Evolutionary conservation across 2,797 vertebrate genomes (phyloP).

Genomic region (Nyctalus aviator): DNA sequence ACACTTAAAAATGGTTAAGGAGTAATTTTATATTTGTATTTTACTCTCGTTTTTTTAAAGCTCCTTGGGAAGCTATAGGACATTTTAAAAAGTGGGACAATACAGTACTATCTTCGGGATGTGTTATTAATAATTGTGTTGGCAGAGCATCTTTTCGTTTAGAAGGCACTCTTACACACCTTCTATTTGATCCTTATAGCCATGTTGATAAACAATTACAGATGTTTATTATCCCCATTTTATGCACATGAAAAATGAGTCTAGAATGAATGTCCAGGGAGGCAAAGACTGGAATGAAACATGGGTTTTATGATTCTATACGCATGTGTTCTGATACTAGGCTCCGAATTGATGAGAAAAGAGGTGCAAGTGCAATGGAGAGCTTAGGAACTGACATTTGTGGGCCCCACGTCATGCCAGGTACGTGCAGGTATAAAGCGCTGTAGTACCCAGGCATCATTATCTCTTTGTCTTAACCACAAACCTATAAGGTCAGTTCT

Average conservation of each 20-base stretch:
- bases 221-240: neutral
- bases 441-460: rapidly evolving
- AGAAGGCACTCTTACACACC: neutral
- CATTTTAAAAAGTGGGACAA: neutral
- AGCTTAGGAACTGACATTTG: neutral
- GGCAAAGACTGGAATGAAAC: neutral
- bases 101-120: neutral
- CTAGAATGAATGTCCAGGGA: neutral
- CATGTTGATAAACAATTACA: neutral
- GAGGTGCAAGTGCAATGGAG: neutral
- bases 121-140: neutral
- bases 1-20: neutral
- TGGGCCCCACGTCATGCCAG: rapidly evolving
- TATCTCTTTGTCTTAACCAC: neutral
- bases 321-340: neutral
- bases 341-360: neutral
- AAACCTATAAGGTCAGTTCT: neutral
- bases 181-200: neutral
- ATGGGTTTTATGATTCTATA: neutral
- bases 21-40: neutral
- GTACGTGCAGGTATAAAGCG: neutral
- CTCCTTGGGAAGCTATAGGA: neutral
- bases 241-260: neutral
- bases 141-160: neutral
- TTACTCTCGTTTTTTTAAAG: neutral